phyloP scores from a whole-genome alignment of 2,113 vertebrate genomes.

The Romanogobio albipinnatus region DNA sequence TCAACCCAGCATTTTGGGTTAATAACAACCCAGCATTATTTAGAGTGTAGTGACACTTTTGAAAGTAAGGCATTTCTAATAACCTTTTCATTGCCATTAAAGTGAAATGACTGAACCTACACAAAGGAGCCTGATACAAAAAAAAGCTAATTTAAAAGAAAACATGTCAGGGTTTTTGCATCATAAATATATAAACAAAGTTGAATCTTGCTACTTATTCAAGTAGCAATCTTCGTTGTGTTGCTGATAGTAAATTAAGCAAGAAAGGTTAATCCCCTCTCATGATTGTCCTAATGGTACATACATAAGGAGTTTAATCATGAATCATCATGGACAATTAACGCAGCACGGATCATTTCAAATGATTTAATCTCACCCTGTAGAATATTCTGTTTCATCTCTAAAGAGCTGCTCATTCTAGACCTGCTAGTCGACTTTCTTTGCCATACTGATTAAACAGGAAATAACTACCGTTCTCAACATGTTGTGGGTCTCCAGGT shows the following conservation, averaged over 20 bases:
- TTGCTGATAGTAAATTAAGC: slow-evolving; percentile 57
- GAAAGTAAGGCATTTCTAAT: too few relatives aligned
- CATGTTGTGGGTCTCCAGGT: background rate
- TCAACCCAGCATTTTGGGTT: too few relatives aligned
- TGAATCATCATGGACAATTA: slow-evolving; percentile 80
- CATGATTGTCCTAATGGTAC: slow-evolving; percentile 82
- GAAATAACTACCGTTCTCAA: background rate
- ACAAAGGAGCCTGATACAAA: too few relatives aligned
- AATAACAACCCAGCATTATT: too few relatives aligned
- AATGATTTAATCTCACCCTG: slow-evolving; percentile 1
- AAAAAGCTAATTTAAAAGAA: too few relatives aligned
- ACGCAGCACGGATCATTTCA: slow-evolving; percentile 62
- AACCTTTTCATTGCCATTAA: too few relatives aligned
- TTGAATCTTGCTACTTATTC: background rate
- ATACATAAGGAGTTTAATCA: slow-evolving; percentile 67
- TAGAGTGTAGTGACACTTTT: too few relatives aligned
- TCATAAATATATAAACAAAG: background rate
- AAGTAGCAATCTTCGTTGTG: slow-evolving; percentile 66
- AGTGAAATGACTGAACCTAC: too few relatives aligned
- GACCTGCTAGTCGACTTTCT: background rate
- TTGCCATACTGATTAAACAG: slow-evolving; percentile 15
- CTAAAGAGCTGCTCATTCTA: slow-evolving; percentile 12
- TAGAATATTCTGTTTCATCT: slow-evolving; percentile 6
- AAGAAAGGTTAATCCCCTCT: slow-evolving; percentile 13
- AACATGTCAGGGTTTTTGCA: too few relatives aligned